Evolutionary conservation across 1,140 invertebrate genomes (phyloP).

Genomic region (Caerostris darwini): DNA sequence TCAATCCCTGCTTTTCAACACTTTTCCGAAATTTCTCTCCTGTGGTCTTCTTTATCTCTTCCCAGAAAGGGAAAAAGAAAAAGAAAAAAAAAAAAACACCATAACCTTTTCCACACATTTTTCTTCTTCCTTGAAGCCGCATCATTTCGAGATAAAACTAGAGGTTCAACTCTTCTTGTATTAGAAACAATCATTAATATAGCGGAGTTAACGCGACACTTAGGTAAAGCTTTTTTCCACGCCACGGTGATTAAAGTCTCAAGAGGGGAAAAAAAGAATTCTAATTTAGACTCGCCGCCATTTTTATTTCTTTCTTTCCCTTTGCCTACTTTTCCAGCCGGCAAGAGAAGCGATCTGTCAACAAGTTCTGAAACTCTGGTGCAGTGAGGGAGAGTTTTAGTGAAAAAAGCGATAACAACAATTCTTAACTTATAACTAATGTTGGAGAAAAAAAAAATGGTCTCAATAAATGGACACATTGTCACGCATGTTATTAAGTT

Average conservation of each 20-base stretch:
- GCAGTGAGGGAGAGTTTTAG: not conserved
- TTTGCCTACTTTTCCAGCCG: not conserved
- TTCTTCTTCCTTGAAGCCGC: slow-evolving; percentile 15
- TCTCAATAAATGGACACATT: too few species aligned
- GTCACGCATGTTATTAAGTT: not conserved
- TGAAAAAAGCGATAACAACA: not conserved
- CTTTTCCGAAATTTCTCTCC: not conserved
- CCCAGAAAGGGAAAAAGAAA: not conserved
- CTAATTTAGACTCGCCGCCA: not conserved
- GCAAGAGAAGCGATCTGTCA: slow-evolving; percentile 26
- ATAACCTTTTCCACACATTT: slow-evolving; percentile 27
- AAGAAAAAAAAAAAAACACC: slow-evolving; percentile 2
- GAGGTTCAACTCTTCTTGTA: not conserved
- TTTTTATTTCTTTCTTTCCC: slow-evolving; percentile 25
- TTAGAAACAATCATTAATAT: slow-evolving; percentile 63
- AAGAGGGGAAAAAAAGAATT: slow-evolving; percentile 19
- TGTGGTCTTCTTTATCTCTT: slow-evolving; percentile 35
- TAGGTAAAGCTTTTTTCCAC: not conserved
- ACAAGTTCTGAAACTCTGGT: slow-evolving; percentile 27
- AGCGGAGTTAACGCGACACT: slow-evolving; percentile 35
- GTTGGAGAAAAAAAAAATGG: not conserved
- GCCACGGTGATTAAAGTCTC: slow-evolving; percentile 51
- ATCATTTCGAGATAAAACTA: slow-evolving; percentile 57
- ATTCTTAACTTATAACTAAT: slow-evolving; percentile 1
- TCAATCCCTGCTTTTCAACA: slow-evolving; percentile 16